Percentiles rank a stretch among this genome's conserved stretches.
These are phyloP conservation scores for Enteromius trimaculatus DNA, from an alignment of 2,797 vertebrate genomes.

Conservation along the genomic window DNA sequence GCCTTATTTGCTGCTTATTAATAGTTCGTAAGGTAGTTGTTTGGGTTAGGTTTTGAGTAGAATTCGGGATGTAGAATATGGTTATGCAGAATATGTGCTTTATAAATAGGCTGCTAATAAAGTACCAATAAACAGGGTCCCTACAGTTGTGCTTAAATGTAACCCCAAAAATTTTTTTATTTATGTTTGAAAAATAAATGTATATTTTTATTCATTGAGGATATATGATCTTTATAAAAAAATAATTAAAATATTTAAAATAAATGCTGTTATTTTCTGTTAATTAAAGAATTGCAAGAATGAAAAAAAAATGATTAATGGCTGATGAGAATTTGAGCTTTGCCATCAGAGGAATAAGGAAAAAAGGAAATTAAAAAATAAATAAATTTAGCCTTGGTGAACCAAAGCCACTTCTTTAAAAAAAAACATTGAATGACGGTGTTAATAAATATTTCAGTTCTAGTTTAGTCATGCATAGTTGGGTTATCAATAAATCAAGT, in stretches of 20 bases:
- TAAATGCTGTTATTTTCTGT: background rate
- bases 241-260: background rate
- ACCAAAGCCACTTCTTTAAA: background rate
- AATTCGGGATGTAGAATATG: too few species aligned
- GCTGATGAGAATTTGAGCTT: background rate
- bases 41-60: too few species aligned
- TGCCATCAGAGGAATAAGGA: background rate
- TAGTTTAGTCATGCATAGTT: background rate
- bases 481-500: constrained; percentile 19
- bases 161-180: background rate
- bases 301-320: background rate
- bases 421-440: background rate
- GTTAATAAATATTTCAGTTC: background rate
- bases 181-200: background rate
- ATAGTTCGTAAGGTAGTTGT: too few species aligned
- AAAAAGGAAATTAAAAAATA: background rate
- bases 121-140: too few species aligned
- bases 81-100: too few species aligned
- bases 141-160: too few species aligned
- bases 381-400: background rate
- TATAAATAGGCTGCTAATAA: too few species aligned
- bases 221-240: background rate
- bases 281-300: background rate
- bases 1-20: too few species aligned
- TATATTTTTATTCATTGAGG: background rate